phyloP scores from a whole-genome alignment of 35 echinoderm and acorn worm species.

The Lytechinus pictus region DNA sequence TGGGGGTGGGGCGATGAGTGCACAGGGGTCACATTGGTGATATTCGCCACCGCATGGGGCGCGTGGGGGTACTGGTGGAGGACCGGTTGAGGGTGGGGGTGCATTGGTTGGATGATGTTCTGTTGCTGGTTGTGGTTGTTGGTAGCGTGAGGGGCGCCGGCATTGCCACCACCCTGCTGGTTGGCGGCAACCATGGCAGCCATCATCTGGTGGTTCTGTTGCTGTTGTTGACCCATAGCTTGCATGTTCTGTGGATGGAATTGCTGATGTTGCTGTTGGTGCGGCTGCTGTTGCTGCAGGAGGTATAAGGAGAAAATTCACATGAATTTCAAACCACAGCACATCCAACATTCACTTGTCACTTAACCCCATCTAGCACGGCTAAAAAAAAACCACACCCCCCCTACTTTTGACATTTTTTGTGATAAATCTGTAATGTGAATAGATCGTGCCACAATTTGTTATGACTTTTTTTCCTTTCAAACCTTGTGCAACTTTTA shows the following conservation, averaged over 20 bases:
- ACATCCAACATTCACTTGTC: not conserved
- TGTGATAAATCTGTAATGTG: too few relatives aligned
- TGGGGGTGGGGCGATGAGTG: constrained; percentile 59
- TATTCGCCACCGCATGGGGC: constrained; percentile 50
- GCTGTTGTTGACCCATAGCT: constrained; percentile 20
- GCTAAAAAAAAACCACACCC: too few relatives aligned
- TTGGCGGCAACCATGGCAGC: constrained; percentile 25
- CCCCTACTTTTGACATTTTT: too few relatives aligned
- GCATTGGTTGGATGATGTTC: constrained; percentile 41
- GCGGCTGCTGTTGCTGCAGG: constrained; percentile 49
- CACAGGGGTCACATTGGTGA: constrained; percentile 67
- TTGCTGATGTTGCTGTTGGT: constrained; percentile 51
- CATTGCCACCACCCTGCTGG: constrained; percentile 29
- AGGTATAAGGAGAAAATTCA: not conserved
- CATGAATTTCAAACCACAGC: too few relatives aligned
- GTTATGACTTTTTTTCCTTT: too few relatives aligned
- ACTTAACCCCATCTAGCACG: not conserved
- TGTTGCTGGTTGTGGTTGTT: constrained; percentile 45
- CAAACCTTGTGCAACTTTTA: too few relatives aligned
- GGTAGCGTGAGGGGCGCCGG: constrained; percentile 5
- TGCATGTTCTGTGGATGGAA: constrained; percentile 40
- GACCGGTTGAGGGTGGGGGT: constrained; percentile 28
- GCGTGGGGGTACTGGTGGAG: constrained; percentile 25
- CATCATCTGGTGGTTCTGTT: constrained; percentile 42
- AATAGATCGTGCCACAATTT: too few relatives aligned